These are phyloP conservation scores for Phaethon lepturus DNA, from an alignment of 2,113 vertebrate genomes.

Conservation along the genomic window DNA sequence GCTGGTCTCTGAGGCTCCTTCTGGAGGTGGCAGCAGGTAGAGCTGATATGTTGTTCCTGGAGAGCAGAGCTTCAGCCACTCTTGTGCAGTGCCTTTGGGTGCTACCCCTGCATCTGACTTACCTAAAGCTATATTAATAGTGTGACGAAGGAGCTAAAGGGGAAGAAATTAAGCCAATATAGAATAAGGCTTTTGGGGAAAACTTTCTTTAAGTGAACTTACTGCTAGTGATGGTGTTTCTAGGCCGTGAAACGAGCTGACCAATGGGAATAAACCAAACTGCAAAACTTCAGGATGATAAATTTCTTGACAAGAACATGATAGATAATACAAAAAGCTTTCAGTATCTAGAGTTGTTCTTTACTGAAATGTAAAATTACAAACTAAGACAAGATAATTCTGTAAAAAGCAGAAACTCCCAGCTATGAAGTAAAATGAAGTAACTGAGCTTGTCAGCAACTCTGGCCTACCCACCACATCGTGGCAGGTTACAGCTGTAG, in stretches of 20 bases:
- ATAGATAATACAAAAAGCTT: background rate
- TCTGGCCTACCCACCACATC: fast-evolving
- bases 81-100: background rate
- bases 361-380: background rate
- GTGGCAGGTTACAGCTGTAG: background rate
- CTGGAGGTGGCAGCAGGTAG: background rate
- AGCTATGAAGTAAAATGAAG: background rate
- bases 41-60: background rate
- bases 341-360: background rate
- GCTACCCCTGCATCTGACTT: background rate
- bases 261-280: background rate
- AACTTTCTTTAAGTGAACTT: background rate
- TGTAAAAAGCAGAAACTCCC: background rate
- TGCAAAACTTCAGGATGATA: background rate
- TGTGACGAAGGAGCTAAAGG: background rate
- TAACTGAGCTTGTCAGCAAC: background rate
- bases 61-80: background rate
- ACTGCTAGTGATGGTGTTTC: background rate
- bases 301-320: background rate
- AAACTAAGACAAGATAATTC: background rate
- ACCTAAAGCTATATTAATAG: background rate
- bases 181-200: background rate
- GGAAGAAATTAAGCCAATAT: background rate
- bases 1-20: background rate
- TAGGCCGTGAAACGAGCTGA: background rate